These are phyloP conservation scores for Brenthis ino DNA, from an alignment of 2,888 invertebrate genomes.

Conservation along the genomic window DNA sequence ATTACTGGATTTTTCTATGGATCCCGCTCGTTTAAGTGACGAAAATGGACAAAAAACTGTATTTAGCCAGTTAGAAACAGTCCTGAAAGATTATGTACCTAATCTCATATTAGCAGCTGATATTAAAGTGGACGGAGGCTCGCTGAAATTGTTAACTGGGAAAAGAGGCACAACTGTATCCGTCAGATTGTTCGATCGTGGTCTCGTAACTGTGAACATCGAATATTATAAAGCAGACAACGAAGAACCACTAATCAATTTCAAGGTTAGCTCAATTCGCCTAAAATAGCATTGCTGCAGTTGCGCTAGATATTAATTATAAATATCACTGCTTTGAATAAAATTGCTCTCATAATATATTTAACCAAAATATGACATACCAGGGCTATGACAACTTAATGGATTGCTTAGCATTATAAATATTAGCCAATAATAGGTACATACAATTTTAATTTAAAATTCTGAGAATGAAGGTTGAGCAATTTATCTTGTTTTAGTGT, in stretches of 20 bases:
- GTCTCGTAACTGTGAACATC: slow-evolving; percentile 90
- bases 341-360: not conserved
- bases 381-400: too few relatives aligned
- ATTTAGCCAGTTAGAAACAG: slow-evolving; percentile 85
- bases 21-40: slow-evolving; percentile 85
- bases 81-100: slow-evolving; percentile 87
- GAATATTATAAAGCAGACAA: slow-evolving; percentile 90
- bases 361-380: not conserved
- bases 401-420: too few relatives aligned
- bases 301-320: slow-evolving; percentile 22
- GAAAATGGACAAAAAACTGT: slow-evolving; percentile 85
- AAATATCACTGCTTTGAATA: slow-evolving; percentile 5
- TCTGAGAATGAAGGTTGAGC: slow-evolving; percentile 57
- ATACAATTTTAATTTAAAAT: too few relatives aligned
- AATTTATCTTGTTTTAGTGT: slow-evolving; percentile 82
- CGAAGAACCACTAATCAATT: slow-evolving; percentile 87
- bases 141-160: slow-evolving; percentile 86
- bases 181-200: slow-evolving; percentile 87
- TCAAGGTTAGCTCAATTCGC: slow-evolving; percentile 84
- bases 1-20: slow-evolving; percentile 90
- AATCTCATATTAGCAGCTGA: slow-evolving; percentile 87
- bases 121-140: slow-evolving; percentile 86
- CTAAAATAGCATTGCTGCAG: slow-evolving; percentile 37
- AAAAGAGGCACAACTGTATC: slow-evolving; percentile 87
- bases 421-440: too few relatives aligned